Base-by-base conservation (phyloP, 2,888 invertebrate genomes). In the Lymantria monacha region DNA sequence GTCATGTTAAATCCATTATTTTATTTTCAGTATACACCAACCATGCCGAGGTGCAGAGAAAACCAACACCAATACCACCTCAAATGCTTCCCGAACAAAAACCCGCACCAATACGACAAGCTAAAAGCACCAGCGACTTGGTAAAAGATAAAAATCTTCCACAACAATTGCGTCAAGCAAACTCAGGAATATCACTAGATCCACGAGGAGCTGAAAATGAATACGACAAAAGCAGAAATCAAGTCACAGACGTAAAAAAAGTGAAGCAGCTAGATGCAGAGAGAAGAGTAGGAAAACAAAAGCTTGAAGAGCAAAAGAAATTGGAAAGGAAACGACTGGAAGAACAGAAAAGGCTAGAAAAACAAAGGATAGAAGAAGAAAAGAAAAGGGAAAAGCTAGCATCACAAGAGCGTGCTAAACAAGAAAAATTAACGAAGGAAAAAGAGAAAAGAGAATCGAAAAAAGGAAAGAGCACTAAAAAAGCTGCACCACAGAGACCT, bases 81-180 rank as follows among this genome's bases (percentile, higher is more conserved):
- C 12, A 14, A 0, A n/a, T 40, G 2, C 44, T 43, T 15, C 10
- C 12, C 12, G 31, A 43, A 11, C 61, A 65, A 9, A 63, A 63
- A 44, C 48, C 64, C 9, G 50, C 49, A 30, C 50, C 55, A 8
- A 46, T 76, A 12, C 67, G 73, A 46, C 69, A 69, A 41, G 69
- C 74, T 0, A 86, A 83, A 65, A 88, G 87, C 48, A 74, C 81
- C 9, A 71, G 68, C 37, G 75, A 87, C 53, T 63, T 87, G 44
- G 56, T 67, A 7, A 64, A 57, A 50, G 48, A 58, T 33, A 60
- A 58, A 54, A 53, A 72, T 61, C 44, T 53, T 14, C 61, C 74
- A 0, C 59, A 66, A 33, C 61, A 71, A 11, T 12, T 76, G 30
- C 64, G 66, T 48, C 74, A 78, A 53, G 85, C 81, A 42, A 70